phyloP scores from a whole-genome alignment of 1,140 invertebrate species.

The Tigriopus japonicus region DNA sequence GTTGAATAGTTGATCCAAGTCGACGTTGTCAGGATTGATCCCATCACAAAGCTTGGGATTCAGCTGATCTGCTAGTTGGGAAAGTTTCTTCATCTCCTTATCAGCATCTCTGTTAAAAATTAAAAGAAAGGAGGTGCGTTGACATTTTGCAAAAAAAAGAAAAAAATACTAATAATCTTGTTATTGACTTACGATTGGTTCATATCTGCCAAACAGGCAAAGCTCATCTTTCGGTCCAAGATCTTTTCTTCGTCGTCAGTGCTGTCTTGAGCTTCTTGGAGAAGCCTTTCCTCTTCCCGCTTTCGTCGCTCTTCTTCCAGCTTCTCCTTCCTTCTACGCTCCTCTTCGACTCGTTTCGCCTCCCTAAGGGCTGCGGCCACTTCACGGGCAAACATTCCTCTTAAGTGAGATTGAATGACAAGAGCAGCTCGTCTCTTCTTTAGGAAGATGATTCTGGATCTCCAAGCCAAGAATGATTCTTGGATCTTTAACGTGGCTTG shows the following conservation, averaged over 20 bases:
- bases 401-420: constrained; percentile 66
- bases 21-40: constrained; percentile 42
- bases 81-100: constrained; percentile 48
- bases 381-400: constrained; percentile 34
- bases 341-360: constrained; percentile 77
- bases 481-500: constrained; percentile 59
- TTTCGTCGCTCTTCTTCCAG: constrained; percentile 39
- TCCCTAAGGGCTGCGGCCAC: constrained; percentile 62
- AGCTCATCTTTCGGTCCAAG: neutral
- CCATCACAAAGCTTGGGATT: constrained; percentile 34
- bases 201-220: constrained; percentile 31
- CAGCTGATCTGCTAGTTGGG: constrained; percentile 52
- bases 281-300: neutral
- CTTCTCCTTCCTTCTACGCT: constrained; percentile 58
- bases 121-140: neutral
- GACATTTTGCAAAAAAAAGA: constrained; percentile 20
- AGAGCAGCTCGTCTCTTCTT: constrained; percentile 61
- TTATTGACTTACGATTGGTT: constrained; percentile 30
- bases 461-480: constrained; percentile 67
- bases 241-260: neutral
- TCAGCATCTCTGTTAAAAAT: constrained; percentile 40
- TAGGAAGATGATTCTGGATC: constrained; percentile 57
- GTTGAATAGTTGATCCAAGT: constrained; percentile 79
- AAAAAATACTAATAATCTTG: constrained; percentile 8
- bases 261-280: neutral